Evolutionary conservation across 2,888 invertebrate genomes (phyloP).

Genomic region (Hecatera dysodea): DNA sequence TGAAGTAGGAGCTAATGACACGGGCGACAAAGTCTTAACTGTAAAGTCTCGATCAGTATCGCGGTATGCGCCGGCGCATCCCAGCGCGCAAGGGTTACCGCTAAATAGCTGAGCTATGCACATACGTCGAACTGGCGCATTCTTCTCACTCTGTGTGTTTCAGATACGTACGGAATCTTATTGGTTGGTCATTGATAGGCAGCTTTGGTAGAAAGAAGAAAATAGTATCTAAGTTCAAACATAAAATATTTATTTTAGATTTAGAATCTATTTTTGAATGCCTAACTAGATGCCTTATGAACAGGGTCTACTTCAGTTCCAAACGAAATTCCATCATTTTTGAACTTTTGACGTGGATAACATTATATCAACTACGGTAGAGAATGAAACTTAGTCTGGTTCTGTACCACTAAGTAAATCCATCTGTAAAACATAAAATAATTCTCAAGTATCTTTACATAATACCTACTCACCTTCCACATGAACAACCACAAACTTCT

Average conservation of each 20-base stretch:
- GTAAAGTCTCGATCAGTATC: slow-evolving; percentile 83
- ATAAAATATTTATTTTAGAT: not conserved
- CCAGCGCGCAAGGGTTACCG: slow-evolving; percentile 62
- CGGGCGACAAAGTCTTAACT: slow-evolving; percentile 75
- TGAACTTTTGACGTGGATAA: no score
- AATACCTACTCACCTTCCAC: no score
- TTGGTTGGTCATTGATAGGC: not conserved
- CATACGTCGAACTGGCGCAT: slow-evolving; percentile 60
- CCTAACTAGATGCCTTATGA: not conserved
- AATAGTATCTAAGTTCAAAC: not conserved
- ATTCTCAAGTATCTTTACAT: no score
- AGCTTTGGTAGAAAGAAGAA: not conserved
- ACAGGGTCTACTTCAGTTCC: not conserved
- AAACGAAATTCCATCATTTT: no score
- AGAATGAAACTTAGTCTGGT: no score
- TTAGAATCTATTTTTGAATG: not conserved
- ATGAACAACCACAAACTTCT: not conserved
- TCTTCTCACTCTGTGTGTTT: slow-evolving; percentile 51
- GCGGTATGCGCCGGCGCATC: slow-evolving; percentile 67
- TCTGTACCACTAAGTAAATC: no score
- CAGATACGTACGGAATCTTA: slow-evolving; percentile 41
- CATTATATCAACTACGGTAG: no score
- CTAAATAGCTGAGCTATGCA: slow-evolving; percentile 63
- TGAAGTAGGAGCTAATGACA: slow-evolving; percentile 56
- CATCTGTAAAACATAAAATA: no score